Base-by-base conservation (phyloP, 2,113 vertebrate species). In the Dicerorhinus sumatrensis region DNA sequence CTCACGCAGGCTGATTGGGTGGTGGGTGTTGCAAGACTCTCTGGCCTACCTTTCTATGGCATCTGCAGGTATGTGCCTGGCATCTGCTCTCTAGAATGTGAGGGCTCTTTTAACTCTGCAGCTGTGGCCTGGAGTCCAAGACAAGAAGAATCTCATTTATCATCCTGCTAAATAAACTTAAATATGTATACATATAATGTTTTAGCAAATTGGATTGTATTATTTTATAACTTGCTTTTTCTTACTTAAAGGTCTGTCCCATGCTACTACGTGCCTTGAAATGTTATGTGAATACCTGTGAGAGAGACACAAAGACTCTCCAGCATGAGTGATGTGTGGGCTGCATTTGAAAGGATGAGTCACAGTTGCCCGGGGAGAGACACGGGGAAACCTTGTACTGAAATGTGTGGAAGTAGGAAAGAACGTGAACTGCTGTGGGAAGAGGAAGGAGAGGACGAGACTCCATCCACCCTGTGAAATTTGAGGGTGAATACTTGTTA, bases 161-260 rank as follows among this genome's bases (percentile, higher is more conserved):
- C 42, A 76, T 51, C 60, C 60, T 76, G 8, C 75, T 69, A 75
- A 89, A 90, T 33, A 89, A 85, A 90, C n/a, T 10, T 16, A 94
- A 60, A 62, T 77, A 56, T 56, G n/a, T 58, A 23, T 31, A 65
- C 5, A 42, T 56, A 36, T 42, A 58, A 56, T 90, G 82, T 81
- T 39, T 80, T 69, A 95, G 6, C 8, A 31, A 79, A 81, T 51
- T 62, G 31, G 25, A 73, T 73, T 29, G 18, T 36, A 81, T 86
- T 91, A 77, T 86, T 95, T 93, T 91, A 75, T 62, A 76, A 79
- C 42, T 83, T 36, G 9, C 20, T 58, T 92, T 62, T 84, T 72
- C 58, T 62, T 33, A 75, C 56, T 60, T 77, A 89, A 81, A 23
- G 13, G 77, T 56, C 20, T 56, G 25, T 36, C 27, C 23, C 58